phyloP scores from a whole-genome alignment of 92 coral and sea anemone species.

The Phymanthus crucifer region DNA sequence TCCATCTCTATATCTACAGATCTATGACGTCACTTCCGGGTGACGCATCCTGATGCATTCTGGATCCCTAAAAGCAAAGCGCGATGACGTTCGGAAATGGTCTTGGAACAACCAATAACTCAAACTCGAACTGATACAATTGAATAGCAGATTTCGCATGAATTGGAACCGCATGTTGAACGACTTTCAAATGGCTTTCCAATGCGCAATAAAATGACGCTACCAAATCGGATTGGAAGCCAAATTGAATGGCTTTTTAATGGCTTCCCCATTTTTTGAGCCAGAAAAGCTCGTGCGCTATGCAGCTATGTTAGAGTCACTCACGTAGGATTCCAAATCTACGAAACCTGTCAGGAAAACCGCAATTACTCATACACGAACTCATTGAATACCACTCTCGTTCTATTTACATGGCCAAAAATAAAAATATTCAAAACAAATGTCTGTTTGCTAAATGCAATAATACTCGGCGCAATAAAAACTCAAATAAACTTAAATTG shows the following conservation, averaged over 20 bases:
- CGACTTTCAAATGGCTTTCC: background rate
- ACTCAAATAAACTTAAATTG: constrained; percentile 11
- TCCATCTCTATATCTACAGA: constrained; percentile 8
- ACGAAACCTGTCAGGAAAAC: background rate
- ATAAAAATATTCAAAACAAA: constrained; percentile 18
- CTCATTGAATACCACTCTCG: constrained; percentile 11
- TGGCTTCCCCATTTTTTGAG: too few relatives aligned
- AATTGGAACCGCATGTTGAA: background rate
- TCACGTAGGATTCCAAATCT: background rate
- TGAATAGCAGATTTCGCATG: background rate
- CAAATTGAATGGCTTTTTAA: background rate
- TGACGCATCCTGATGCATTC: constrained; percentile 7
- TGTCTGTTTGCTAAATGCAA: background rate
- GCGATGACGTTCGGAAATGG: background rate
- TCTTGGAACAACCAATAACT: background rate
- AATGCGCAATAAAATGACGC: background rate
- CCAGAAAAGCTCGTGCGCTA: too few relatives aligned
- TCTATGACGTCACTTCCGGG: background rate
- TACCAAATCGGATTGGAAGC: background rate
- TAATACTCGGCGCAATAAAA: constrained; percentile 1
- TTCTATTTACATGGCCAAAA: constrained; percentile 27
- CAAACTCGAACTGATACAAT: background rate
- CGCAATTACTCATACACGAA: background rate
- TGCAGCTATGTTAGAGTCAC: background rate
- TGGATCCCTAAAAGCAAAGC: constrained; percentile 3